Evolutionary conservation across 2,113 vertebrate genomes (phyloP).

Genomic region (Odontophorus gujanensis): DNA sequence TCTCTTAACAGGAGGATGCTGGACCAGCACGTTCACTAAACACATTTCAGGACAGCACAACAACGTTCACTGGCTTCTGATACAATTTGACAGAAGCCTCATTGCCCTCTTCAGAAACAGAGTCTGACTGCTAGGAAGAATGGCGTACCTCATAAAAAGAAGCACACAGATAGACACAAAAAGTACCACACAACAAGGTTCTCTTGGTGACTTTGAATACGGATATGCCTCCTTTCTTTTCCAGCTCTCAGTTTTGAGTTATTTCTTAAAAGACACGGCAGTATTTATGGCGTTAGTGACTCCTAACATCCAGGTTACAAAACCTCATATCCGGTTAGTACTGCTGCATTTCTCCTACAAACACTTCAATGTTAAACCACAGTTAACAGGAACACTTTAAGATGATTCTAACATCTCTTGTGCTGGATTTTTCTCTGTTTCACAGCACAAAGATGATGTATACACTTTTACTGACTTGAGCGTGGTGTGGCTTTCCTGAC

Average conservation of each 20-base stretch:
- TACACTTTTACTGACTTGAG: constrained; percentile 11
- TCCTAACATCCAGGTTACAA: not conserved
- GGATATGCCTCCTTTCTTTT: not conserved
- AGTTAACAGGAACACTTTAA: not conserved
- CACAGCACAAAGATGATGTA: not conserved
- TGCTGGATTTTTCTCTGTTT: not conserved
- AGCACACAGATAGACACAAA: not conserved
- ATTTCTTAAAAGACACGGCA: not conserved
- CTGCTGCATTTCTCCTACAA: not conserved
- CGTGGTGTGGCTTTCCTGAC: not conserved
- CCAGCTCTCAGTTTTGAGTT: not conserved
- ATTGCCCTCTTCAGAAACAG: not conserved
- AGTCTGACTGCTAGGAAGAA: not conserved
- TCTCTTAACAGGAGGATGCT: not conserved
- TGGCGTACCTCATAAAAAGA: not conserved
- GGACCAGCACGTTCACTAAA: not conserved
- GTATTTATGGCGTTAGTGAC: not conserved
- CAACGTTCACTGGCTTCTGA: not conserved
- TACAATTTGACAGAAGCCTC: not conserved
- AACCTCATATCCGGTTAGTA: not conserved
- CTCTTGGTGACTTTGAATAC: not conserved
- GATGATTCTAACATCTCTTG: not conserved
- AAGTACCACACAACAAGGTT: not conserved
- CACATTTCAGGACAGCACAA: not conserved
- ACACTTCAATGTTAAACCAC: not conserved